Evolutionary conservation across 2,797 vertebrate species (phyloP).

Genomic region (Neosalanx taihuensis): DNA sequence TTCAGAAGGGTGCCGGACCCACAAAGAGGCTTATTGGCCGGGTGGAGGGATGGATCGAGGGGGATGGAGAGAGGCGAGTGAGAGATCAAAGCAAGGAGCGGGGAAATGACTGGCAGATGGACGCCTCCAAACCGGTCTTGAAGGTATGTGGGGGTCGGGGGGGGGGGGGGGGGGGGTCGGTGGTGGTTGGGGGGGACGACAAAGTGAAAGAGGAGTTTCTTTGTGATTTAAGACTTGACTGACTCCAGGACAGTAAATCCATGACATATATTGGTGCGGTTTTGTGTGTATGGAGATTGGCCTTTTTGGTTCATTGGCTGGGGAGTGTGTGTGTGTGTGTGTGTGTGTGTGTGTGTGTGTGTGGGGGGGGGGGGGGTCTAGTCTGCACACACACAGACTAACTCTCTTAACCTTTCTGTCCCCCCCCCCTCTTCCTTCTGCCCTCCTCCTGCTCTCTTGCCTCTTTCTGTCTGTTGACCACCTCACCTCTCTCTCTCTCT

Average conservation of each 20-base stretch:
- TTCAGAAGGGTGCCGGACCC: slow-evolving; percentile 40
- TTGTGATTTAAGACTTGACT: slow-evolving; percentile 39
- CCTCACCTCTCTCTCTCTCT: too few relatives aligned
- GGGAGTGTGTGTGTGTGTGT: neutral
- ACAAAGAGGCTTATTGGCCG: slow-evolving; percentile 61
- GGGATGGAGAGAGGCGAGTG: neutral
- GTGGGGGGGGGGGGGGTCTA: neutral
- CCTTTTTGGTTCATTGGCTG: neutral
- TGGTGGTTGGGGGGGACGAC: neutral
- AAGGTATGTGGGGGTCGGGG: neutral
- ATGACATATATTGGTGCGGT: slow-evolving; percentile 12
- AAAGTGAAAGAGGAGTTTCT: slow-evolving; percentile 16
- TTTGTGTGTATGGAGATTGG: slow-evolving; percentile 16
- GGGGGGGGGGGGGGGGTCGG: slow-evolving; percentile 23
- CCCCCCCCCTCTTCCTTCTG: neutral
- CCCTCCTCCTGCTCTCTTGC: too few relatives aligned
- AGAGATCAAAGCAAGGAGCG: neutral
- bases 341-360: too few relatives aligned
- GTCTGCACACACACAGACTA: neutral
- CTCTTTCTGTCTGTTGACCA: neutral
- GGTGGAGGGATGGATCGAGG: slow-evolving; percentile 51
- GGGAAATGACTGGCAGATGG: neutral
- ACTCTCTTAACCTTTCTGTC: neutral
- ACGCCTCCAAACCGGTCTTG: too few relatives aligned
- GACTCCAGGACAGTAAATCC: slow-evolving; percentile 9